A percentile compares a stretch with the other conserved stretches of the same genome.
phyloP scores from a whole-genome alignment of 2,113 vertebrate genomes.

The Lagopus leucura region DNA sequence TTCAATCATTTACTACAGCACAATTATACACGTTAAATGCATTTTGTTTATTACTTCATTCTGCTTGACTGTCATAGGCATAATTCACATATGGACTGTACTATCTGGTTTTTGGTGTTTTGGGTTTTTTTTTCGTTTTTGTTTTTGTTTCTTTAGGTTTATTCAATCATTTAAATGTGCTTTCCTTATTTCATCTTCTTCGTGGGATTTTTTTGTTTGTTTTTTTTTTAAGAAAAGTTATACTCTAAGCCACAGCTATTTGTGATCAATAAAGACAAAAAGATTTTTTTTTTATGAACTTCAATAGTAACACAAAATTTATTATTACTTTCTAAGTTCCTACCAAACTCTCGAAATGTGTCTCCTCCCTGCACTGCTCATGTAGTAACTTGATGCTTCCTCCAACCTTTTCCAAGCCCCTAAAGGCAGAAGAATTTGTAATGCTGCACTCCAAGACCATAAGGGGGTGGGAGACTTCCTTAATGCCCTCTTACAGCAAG shows the following conservation, averaged over 20 bases:
- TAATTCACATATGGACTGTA: neutral
- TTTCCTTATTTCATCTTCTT: neutral
- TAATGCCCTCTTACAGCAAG: neutral
- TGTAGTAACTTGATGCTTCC: neutral
- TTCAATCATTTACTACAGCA: neutral
- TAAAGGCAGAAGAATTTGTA: neutral
- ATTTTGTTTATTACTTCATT: neutral
- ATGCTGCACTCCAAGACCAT: neutral
- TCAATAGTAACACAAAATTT: neutral
- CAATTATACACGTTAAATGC: neutral
- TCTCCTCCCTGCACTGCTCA: neutral
- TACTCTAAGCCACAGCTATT: neutral
- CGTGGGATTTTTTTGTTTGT: no score
- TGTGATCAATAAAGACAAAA: neutral
- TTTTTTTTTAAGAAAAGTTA: neutral
- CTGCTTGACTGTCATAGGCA: neutral
- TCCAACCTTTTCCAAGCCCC: neutral
- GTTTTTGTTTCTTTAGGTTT: neutral
- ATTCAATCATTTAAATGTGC: neutral
- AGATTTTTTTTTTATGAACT: neutral
- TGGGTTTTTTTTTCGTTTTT: neutral
- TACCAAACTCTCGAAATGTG: neutral
- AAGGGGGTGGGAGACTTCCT: neutral
- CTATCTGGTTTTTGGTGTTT: neutral
- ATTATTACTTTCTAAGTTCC: neutral